Conservation (phyloP, 2,797 vertebrate genomes). For the Myripristis jacobus region DNA sequence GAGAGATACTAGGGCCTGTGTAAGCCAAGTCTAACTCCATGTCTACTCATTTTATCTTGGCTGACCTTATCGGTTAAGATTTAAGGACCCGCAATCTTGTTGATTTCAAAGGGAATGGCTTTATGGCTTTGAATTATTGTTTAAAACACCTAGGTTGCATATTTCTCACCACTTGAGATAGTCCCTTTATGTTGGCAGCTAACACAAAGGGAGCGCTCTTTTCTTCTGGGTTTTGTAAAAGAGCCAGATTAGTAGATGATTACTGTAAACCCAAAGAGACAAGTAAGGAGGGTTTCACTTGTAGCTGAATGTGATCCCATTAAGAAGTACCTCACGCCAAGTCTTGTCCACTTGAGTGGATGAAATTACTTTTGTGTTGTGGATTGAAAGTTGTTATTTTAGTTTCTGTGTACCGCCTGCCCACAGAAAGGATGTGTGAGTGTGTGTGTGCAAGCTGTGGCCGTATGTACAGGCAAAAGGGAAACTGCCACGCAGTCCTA, state of each 20-base stretch:
- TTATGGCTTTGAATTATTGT: conserved; percentile 75
- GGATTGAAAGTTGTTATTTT: conserved; percentile 28
- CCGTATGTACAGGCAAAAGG: conserved; percentile 4
- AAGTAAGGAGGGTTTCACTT: conserved; percentile 57
- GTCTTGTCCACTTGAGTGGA: conserved; percentile 34
- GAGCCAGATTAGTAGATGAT: conserved; percentile 69
- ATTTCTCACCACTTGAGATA: conserved; percentile 72
- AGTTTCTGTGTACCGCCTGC: conserved; percentile 10
- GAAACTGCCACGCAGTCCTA: neutral
- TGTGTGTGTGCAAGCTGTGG: neutral
- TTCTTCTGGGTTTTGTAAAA: conserved; percentile 50
- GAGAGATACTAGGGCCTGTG: conserved; percentile 27
- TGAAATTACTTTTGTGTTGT: conserved; percentile 37
- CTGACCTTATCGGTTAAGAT: conserved; percentile 71
- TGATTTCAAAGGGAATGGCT: conserved; percentile 79
- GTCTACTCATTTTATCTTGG: conserved; percentile 67
- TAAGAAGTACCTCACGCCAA: conserved; percentile 26
- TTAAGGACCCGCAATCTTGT: conserved; percentile 70
- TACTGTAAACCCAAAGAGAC: conserved; percentile 62
- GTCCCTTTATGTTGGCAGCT: conserved; percentile 61
- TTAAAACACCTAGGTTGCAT: conserved; percentile 77
- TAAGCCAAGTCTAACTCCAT: conserved; percentile 34
- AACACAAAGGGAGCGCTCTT: conserved; percentile 60
- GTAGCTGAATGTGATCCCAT: conserved; percentile 45
- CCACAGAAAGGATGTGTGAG: neutral